Conservation (phyloP, 2,113 vertebrate genomes). For the Pardalotus punctatus region DNA sequence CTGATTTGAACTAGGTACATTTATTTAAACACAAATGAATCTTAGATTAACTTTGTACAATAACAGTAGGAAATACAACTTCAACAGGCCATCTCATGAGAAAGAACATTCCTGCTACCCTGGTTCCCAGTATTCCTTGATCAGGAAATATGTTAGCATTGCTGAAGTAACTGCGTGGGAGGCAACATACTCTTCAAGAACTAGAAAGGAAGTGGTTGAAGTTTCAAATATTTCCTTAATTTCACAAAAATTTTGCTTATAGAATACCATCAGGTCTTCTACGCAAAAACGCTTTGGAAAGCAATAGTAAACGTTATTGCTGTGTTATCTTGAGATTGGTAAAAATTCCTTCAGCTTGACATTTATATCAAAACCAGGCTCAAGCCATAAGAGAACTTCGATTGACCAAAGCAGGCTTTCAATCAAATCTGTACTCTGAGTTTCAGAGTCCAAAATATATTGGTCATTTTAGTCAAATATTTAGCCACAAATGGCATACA, state of each 20-base stretch:
- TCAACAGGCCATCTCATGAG: background rate
- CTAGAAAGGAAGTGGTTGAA: background rate
- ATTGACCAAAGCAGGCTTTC: background rate
- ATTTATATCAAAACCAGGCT: background rate
- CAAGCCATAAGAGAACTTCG: background rate
- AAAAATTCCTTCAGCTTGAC: background rate
- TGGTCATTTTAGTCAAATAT: background rate
- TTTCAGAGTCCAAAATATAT: background rate
- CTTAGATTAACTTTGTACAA: background rate
- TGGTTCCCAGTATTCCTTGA: background rate
- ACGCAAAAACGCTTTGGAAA: background rate
- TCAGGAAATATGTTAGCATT: background rate
- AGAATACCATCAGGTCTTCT: background rate
- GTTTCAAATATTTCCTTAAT: background rate
- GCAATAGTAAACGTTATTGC: accelerated
- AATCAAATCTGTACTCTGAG: background rate
- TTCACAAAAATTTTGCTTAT: background rate
- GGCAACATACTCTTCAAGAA: background rate
- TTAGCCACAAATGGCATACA: background rate
- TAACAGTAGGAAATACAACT: background rate
- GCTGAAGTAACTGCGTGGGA: background rate
- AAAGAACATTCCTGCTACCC: background rate
- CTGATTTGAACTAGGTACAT: background rate
- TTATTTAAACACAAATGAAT: background rate
- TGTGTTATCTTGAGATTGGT: background rate